These are phyloP conservation scores for Trinectes maculatus DNA, from an alignment of 2,113 vertebrate species.

Conservation along the genomic window DNA sequence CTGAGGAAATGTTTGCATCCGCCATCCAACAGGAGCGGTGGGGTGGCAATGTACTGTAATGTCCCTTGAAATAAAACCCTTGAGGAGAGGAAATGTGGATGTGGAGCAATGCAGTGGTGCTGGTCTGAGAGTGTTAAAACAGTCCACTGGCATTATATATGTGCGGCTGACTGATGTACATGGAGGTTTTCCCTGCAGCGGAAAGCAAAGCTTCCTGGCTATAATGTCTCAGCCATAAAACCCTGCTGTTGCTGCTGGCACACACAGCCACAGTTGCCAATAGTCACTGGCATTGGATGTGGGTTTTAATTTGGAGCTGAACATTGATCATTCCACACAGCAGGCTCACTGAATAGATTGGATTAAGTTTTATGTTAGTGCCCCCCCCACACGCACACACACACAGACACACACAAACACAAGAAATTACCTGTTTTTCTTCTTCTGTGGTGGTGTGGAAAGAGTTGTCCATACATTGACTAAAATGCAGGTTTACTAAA, in stretches of 20 bases:
- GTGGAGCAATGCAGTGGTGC: conserved; percentile 26
- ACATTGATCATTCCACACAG: conserved; percentile 41
- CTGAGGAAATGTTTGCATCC: conserved; percentile 14
- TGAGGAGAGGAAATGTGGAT: conserved; percentile 3
- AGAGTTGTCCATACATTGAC: conserved; percentile 1
- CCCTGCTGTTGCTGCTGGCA: conserved; percentile 31
- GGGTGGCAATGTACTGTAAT: not conserved
- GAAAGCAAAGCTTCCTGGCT: conserved; percentile 8
- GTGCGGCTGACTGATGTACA: conserved; percentile 23
- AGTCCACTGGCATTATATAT: conserved; percentile 31
- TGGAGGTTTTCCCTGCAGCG: conserved; percentile 40
- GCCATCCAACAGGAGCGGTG: conserved; percentile 9
- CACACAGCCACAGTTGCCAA: conserved; percentile 26
- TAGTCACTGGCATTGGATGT: conserved; percentile 28
- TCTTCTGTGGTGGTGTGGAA: not conserved
- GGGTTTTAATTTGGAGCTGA: conserved; percentile 50
- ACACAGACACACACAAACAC: not conserved
- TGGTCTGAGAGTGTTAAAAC: conserved; percentile 29
- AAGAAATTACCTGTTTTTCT: conserved; percentile 11
- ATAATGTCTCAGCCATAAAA: conserved; percentile 42
- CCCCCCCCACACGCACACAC: too few relatives aligned
- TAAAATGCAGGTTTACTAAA: not conserved
- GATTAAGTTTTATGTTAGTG: conserved; percentile 34
- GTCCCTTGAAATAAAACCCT: conserved; percentile 11
- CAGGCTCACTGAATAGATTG: conserved; percentile 23